Evolutionary conservation across 2,797 vertebrate species (phyloP).

Genomic region (Heliangelus exortis): DNA sequence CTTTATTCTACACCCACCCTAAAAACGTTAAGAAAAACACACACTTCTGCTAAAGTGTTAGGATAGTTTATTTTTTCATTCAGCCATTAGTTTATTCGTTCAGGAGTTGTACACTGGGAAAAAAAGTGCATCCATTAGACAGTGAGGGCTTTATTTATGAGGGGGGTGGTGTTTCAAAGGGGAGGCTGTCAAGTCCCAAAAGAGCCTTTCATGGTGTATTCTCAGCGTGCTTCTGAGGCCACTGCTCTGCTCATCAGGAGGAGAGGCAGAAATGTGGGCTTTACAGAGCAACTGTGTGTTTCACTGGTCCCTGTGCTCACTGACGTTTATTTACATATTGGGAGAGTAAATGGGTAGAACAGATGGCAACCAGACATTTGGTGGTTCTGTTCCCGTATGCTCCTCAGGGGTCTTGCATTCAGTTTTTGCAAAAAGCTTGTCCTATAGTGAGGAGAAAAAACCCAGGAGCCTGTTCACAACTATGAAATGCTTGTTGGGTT

Average conservation of each 20-base stretch:
- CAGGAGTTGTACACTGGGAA: slow-evolving; percentile 70
- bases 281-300: slow-evolving; percentile 76
- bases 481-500: slow-evolving; percentile 58
- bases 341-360: slow-evolving; percentile 82
- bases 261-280: slow-evolving; percentile 77
- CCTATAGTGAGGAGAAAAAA: slow-evolving; percentile 64
- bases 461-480: slow-evolving; percentile 58
- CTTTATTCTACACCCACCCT: slow-evolving; percentile 55
- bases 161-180: slow-evolving; percentile 68
- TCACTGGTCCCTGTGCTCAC: slow-evolving; percentile 73
- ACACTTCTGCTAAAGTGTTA: slow-evolving; percentile 51
- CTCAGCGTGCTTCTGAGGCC: slow-evolving; percentile 74
- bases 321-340: slow-evolving; percentile 83
- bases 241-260: slow-evolving; percentile 76
- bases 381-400: slow-evolving; percentile 68
- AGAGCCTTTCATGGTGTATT: slow-evolving; percentile 76
- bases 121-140: slow-evolving; percentile 71
- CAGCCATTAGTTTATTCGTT: slow-evolving; percentile 74
- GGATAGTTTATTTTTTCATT: slow-evolving; percentile 76
- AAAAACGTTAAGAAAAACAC: slow-evolving; percentile 73
- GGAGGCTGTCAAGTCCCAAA: slow-evolving; percentile 70
- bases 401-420: slow-evolving; percentile 78
- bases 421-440: slow-evolving; percentile 73
- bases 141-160: slow-evolving; percentile 77
- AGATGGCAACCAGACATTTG: slow-evolving; percentile 86